phyloP scores from a whole-genome alignment of 2,113 vertebrate species.

The Etheostoma spectabile region DNA sequence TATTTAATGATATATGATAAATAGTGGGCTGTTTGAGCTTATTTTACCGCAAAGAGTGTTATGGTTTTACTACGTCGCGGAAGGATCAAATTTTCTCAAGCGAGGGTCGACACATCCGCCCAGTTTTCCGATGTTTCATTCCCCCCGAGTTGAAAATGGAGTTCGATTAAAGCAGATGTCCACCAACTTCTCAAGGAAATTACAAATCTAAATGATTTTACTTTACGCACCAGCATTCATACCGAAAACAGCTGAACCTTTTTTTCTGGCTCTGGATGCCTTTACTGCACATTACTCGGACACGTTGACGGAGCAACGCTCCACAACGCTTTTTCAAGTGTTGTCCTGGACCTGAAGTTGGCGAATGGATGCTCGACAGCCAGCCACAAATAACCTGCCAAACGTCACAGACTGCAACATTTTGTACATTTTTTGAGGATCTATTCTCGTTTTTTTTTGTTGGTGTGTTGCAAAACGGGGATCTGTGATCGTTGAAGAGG shows the following conservation, averaged over 20 bases:
- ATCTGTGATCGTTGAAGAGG: constrained; percentile 60
- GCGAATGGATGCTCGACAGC: constrained; percentile 83
- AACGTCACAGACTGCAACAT: constrained; percentile 44
- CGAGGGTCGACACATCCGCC: constrained; percentile 90
- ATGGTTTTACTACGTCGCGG: constrained; percentile 80
- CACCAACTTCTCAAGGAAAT: constrained; percentile 78
- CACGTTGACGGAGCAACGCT: constrained; percentile 77
- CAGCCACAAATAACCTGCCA: constrained; percentile 77
- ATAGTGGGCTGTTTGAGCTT: not conserved
- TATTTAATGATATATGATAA: not conserved
- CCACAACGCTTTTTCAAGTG: constrained; percentile 77
- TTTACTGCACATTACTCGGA: constrained; percentile 70
- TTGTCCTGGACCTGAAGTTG: constrained; percentile 82
- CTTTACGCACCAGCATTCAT: not conserved
- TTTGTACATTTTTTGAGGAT: constrained; percentile 67
- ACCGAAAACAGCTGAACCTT: constrained; percentile 1
- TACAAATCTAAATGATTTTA: constrained; percentile 12
- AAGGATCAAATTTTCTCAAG: constrained; percentile 84
- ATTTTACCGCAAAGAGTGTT: constrained; percentile 28
- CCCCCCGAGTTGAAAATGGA: constrained; percentile 87
- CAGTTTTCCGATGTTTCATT: constrained; percentile 88
- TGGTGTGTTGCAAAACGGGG: constrained; percentile 36
- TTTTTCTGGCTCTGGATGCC: constrained; percentile 48
- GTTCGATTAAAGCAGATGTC: constrained; percentile 85
- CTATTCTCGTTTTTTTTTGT: constrained; percentile 42